Evolutionary conservation across 2,888 invertebrate species (phyloP).

Genomic region (Barypeithes pellucidus): DNA sequence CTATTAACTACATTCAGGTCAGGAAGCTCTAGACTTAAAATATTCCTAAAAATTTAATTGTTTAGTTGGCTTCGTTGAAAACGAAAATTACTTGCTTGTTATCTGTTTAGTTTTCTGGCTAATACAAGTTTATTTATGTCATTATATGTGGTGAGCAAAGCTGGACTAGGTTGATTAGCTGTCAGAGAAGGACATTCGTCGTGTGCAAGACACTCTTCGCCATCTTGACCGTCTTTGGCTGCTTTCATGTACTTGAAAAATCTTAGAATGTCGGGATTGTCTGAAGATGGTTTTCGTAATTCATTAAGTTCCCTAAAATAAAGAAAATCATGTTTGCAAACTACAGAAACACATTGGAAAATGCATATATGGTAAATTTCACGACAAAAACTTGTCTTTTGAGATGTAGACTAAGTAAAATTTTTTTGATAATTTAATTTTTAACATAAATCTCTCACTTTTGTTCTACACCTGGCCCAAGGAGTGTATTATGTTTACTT

Average conservation of each 20-base stretch:
- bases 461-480: too few relatives aligned
- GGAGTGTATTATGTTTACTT: too few relatives aligned
- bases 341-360: too few relatives aligned
- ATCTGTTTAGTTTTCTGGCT: conserved; percentile 77
- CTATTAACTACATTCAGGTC: too few relatives aligned
- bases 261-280: conserved; percentile 89
- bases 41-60: too few relatives aligned
- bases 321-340: neutral
- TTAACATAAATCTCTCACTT: too few relatives aligned
- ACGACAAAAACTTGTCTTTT: too few relatives aligned
- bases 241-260: conserved; percentile 95
- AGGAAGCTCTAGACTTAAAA: too few relatives aligned
- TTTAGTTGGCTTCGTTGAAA: too few relatives aligned
- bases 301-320: conserved; percentile 86
- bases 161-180: conserved; percentile 80
- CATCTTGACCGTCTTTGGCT: conserved; percentile 90
- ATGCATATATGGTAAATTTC: too few relatives aligned
- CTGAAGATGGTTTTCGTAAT: conserved; percentile 86
- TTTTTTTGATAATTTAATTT: too few relatives aligned
- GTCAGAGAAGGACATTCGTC: conserved; percentile 78
- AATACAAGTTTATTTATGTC: conserved; percentile 91
- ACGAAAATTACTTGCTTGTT: neutral
- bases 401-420: too few relatives aligned
- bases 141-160: conserved; percentile 89
- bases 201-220: conserved; percentile 81